Conservation (phyloP, 2,113 vertebrate species). For the Hydropotes inermis region DNA sequence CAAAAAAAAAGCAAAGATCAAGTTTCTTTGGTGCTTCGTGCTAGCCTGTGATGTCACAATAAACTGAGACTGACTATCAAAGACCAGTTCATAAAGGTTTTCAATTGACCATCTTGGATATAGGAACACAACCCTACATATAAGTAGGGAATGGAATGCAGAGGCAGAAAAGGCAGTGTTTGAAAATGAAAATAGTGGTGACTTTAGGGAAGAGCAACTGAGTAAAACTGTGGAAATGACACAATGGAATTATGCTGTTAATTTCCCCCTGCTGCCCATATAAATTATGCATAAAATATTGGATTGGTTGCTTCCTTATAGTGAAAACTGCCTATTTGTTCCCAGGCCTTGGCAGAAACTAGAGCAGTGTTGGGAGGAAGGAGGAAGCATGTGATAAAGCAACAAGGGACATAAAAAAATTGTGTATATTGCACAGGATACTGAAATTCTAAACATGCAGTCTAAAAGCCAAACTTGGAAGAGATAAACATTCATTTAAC, state of each 20-base stretch:
- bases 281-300: constrained; percentile 74
- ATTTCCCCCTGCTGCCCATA: constrained; percentile 46
- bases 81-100: constrained; percentile 39
- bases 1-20: not conserved
- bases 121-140: constrained; percentile 41
- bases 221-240: constrained; percentile 52
- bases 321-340: constrained; percentile 60
- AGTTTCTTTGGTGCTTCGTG: not conserved
- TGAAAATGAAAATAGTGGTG: constrained; percentile 33
- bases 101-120: constrained; percentile 31
- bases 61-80: not conserved
- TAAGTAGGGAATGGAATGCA: constrained; percentile 57
- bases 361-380: constrained; percentile 55
- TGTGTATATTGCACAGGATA: not conserved
- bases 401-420: constrained; percentile 22
- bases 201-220: constrained; percentile 62
- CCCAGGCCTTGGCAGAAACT: constrained; percentile 51
- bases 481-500: not conserved
- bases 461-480: constrained; percentile 17
- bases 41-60: not conserved
- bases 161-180: not conserved
- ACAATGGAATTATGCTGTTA: constrained; percentile 60
- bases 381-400: constrained; percentile 40
- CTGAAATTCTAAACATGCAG: constrained; percentile 40
- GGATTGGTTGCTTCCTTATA: constrained; percentile 65